phyloP scores from a whole-genome alignment of 1,140 invertebrate species.

The Drosophila repleta region DNA sequence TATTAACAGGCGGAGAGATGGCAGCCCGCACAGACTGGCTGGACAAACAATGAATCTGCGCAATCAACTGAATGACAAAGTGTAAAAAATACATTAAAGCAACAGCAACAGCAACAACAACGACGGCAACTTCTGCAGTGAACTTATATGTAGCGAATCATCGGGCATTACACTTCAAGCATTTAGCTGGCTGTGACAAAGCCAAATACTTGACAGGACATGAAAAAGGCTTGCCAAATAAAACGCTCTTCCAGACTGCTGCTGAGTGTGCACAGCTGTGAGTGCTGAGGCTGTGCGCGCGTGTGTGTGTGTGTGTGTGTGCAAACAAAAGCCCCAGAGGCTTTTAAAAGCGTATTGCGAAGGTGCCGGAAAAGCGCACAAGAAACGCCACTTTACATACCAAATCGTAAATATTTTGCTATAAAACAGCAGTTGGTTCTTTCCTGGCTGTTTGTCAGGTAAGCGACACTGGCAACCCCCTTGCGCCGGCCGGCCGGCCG shows the following conservation, averaged over 20 bases:
- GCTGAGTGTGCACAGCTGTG: not conserved
- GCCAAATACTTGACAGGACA: slow-evolving; percentile 61
- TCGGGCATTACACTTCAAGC: slow-evolving; percentile 30
- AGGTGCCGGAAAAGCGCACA: slow-evolving; percentile 73
- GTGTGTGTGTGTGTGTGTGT: slow-evolving; percentile 9
- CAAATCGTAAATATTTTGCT: slow-evolving; percentile 81
- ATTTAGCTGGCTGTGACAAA: slow-evolving; percentile 25
- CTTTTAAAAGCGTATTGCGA: slow-evolving; percentile 65
- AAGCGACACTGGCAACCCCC: slow-evolving; percentile 17
- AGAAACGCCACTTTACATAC: slow-evolving; percentile 79
- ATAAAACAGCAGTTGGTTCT: slow-evolving; percentile 62
- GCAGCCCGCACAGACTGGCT: slow-evolving; percentile 42
- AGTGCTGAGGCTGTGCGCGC: slow-evolving; percentile 2
- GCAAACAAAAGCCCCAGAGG: slow-evolving; percentile 62
- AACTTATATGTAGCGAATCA: slow-evolving; percentile 29
- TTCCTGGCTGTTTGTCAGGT: slow-evolving; percentile 28
- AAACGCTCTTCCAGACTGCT: slow-evolving; percentile 9
- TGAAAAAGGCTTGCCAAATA: slow-evolving; percentile 66
- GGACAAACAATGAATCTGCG: slow-evolving; percentile 38
- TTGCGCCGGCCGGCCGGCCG: not conserved
- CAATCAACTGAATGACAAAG: slow-evolving; percentile 62
- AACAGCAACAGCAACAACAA: not conserved
- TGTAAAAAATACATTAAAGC: slow-evolving; percentile 10
- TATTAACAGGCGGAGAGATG: slow-evolving; percentile 1
- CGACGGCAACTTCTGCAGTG: too few relatives aligned